These are phyloP conservation scores for Augiades crinisus DNA, from an alignment of 2,888 invertebrate species.

Conservation along the genomic window DNA sequence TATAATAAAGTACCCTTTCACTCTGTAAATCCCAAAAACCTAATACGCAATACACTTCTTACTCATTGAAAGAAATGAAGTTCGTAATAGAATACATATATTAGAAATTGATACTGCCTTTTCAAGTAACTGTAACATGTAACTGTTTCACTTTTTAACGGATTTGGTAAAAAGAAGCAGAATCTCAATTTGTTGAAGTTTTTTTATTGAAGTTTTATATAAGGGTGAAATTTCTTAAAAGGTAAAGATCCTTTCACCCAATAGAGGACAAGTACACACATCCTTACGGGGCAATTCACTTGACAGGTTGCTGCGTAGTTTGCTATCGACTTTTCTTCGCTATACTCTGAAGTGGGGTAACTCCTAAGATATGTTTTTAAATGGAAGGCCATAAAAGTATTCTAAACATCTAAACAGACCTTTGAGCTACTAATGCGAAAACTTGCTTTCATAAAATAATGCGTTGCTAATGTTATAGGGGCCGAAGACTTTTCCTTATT, in stretches of 20 bases:
- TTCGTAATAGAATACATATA: no score
- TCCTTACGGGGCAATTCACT: conserved; percentile 3
- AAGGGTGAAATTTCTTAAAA: background rate
- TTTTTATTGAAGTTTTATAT: no score
- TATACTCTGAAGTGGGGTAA: conserved; percentile 3
- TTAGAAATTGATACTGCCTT: no score
- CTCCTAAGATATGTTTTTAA: background rate
- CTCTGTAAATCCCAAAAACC: conserved; percentile 2
- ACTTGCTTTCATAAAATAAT: no score
- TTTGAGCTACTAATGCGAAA: background rate
- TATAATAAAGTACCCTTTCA: conserved; percentile 5
- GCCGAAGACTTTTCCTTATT: no score
- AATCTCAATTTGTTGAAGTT: no score
- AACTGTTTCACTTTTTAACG: no score
- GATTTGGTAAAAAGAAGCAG: no score
- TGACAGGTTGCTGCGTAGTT: conserved; percentile 10
- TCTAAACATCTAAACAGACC: conserved; percentile 1
- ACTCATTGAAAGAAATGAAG: background rate
- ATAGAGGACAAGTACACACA: conserved; percentile 8
- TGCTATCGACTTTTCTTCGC: conserved; percentile 5
- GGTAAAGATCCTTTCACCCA: background rate
- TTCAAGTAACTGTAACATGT: no score
- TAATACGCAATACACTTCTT: conserved; percentile 3
- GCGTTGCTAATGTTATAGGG: no score
- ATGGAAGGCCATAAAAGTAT: background rate